These are phyloP conservation scores for Drosophila kuntzei DNA, from an alignment of 2,888 invertebrate genomes.

Conservation along the genomic window DNA sequence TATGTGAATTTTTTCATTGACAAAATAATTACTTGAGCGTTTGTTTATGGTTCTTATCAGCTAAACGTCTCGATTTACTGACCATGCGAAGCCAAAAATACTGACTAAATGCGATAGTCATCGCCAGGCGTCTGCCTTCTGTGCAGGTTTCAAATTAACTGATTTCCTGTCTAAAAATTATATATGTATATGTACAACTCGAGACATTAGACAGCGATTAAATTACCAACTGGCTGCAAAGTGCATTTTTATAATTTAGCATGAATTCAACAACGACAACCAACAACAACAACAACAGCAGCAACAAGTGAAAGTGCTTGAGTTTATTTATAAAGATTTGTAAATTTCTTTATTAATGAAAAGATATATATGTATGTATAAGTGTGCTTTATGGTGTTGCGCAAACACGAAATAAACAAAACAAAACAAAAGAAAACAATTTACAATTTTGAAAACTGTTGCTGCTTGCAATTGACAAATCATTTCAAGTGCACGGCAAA, in stretches of 20 bases:
- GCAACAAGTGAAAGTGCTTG: conserved; percentile 74
- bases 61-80: conserved; percentile 26
- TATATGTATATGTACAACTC: neutral
- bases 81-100: conserved; percentile 8
- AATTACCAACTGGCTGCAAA: conserved; percentile 6
- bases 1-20: neutral
- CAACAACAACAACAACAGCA: conserved; percentile 16
- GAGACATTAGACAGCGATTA: conserved; percentile 1
- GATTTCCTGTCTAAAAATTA: conserved; percentile 32
- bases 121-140: neutral
- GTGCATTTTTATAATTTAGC: conserved; percentile 3
- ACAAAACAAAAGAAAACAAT: conserved; percentile 27
- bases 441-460: conserved; percentile 32
- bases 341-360: conserved; percentile 18
- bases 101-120: conserved; percentile 23
- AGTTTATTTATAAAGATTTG: conserved; percentile 60
- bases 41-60: conserved; percentile 59
- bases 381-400: conserved; percentile 46
- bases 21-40: neutral
- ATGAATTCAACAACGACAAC: neutral
- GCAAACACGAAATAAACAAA: conserved; percentile 42
- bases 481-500: conserved; percentile 65
- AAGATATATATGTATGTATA: neutral
- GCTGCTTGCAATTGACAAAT: conserved; percentile 37
- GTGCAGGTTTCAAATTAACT: conserved; percentile 11